These are phyloP conservation scores for Galagoides demidoff DNA, from an alignment of 2,797 vertebrate species.

Conservation along the genomic window DNA sequence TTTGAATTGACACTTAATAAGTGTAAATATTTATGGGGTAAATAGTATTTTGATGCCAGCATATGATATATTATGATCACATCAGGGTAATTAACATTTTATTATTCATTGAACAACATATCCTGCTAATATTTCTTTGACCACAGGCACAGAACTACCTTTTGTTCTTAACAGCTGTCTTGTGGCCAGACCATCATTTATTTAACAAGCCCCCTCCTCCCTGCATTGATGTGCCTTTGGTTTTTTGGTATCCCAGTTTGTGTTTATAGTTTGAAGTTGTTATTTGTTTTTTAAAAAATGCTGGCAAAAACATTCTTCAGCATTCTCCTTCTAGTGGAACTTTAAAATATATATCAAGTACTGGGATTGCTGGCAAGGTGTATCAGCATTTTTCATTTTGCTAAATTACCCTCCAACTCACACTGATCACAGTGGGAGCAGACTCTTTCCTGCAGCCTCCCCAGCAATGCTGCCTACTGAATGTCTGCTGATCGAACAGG, in stretches of 20 bases:
- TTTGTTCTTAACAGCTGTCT: neutral
- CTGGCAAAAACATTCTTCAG: neutral
- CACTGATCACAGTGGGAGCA: neutral
- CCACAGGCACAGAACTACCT: neutral
- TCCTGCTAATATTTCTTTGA: neutral
- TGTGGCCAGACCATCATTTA: neutral
- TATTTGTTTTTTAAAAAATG: neutral
- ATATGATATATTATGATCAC: neutral
- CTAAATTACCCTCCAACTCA: neutral
- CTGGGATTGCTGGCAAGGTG: neutral
- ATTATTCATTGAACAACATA: neutral
- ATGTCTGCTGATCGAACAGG: neutral
- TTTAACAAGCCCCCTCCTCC: neutral
- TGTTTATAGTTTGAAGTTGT: neutral
- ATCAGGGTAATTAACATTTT: neutral
- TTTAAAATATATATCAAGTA: neutral
- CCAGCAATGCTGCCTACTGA: neutral
- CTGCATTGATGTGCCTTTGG: neutral
- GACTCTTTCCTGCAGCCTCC: neutral
- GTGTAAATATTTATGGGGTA: neutral
- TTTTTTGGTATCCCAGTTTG: neutral
- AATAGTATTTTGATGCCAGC: neutral
- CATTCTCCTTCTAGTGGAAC: neutral
- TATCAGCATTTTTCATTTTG: neutral
- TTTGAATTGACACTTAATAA: neutral